phyloP scores from a whole-genome alignment of 1,140 invertebrate genomes.

The Drosophila lowei region DNA sequence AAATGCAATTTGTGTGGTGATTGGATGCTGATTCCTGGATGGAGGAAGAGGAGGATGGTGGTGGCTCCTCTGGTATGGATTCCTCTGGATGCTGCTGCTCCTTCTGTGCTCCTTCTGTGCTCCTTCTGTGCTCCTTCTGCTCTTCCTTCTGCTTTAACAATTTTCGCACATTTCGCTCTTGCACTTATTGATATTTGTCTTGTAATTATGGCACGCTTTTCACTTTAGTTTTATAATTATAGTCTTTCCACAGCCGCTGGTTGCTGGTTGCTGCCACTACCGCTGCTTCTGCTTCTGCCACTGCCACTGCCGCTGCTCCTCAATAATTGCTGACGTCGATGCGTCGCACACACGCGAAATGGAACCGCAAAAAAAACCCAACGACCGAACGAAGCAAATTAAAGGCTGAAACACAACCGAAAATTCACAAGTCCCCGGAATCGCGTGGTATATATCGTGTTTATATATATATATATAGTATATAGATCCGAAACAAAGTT shows the following conservation, averaged over 20 bases:
- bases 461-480: no score
- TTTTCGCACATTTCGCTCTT: constrained; percentile 64
- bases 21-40: constrained; percentile 10
- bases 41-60: background rate
- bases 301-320: constrained; percentile 13
- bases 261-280: constrained; percentile 2
- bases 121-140: constrained; percentile 1
- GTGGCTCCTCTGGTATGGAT: background rate
- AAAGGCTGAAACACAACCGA: no score
- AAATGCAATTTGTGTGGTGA: constrained; percentile 21
- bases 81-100: background rate
- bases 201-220: constrained; percentile 72
- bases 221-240: constrained; percentile 72
- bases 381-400: no score
- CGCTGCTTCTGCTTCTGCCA: constrained; percentile 24
- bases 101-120: constrained; percentile 3
- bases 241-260: constrained; percentile 26
- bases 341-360: no score
- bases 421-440: no score
- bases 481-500: no score
- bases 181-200: constrained; percentile 61
- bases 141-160: constrained; percentile 42
- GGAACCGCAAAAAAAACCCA: no score
- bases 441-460: no score
- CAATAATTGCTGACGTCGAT: no score